phyloP scores from a whole-genome alignment of 2,797 vertebrate genomes.

The Sebastes cheni region DNA sequence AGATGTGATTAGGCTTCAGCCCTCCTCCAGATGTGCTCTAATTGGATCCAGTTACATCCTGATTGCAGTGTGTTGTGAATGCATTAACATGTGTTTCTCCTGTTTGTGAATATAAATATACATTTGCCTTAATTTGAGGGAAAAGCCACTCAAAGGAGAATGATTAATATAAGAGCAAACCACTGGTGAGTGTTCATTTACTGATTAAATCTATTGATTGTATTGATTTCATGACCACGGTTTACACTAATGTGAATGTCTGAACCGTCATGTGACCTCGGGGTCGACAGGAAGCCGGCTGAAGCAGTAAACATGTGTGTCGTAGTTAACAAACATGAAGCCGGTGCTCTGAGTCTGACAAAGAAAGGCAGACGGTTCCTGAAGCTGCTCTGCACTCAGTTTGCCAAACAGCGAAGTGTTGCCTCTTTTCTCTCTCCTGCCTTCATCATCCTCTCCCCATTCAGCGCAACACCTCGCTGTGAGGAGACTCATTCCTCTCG shows the following conservation, averaged over 20 bases:
- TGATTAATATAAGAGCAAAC: neutral
- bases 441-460: constrained; percentile 64
- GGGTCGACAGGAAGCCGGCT: neutral
- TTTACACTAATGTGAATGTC: neutral
- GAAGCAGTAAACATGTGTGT: constrained; percentile 14
- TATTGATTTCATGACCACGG: neutral
- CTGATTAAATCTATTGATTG: neutral
- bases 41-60: neutral
- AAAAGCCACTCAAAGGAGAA: neutral
- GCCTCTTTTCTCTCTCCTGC: constrained; percentile 61
- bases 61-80: neutral
- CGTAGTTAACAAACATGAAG: constrained; percentile 27
- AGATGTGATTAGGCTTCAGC: neutral
- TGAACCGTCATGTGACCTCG: neutral
- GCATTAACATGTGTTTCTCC: neutral
- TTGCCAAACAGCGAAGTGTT: constrained; percentile 54
- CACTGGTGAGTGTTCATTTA: neutral
- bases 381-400: constrained; percentile 41
- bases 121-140: neutral
- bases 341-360: constrained; percentile 34
- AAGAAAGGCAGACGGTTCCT: constrained; percentile 41
- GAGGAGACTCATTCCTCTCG: constrained; percentile 62
- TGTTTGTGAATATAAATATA: neutral
- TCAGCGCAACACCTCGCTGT: constrained; percentile 68
- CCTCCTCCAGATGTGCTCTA: neutral